Evolutionary conservation across 2,888 invertebrate species (phyloP).

Genomic region (Agrilus mali): DNA sequence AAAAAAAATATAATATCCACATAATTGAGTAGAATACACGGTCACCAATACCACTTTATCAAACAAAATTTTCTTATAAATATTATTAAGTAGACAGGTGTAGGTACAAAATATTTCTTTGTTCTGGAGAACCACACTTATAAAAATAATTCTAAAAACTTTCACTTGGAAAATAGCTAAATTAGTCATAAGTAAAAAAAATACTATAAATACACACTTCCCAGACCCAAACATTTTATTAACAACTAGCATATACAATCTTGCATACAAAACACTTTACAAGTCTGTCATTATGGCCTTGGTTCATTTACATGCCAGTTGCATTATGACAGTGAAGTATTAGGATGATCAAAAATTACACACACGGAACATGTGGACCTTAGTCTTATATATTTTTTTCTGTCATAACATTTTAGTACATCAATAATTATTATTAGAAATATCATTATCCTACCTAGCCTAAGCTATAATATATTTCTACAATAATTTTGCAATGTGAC

Average conservation of each 20-base stretch:
- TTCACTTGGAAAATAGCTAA: no score
- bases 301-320: constrained; percentile 17
- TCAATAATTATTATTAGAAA: constrained; percentile 10
- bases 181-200: neutral
- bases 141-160: no score
- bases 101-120: no score
- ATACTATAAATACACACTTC: constrained; percentile 12
- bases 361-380: constrained; percentile 2
- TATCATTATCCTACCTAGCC: constrained; percentile 14
- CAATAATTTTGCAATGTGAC: constrained; percentile 4
- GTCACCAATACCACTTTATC: no score
- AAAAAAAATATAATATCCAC: no score
- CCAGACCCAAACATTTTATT: constrained; percentile 35
- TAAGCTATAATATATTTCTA: constrained; percentile 10
- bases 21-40: no score
- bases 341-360: constrained; percentile 10
- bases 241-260: constrained; percentile 36
- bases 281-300: constrained; percentile 16
- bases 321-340: constrained; percentile 8
- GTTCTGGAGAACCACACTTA: no score
- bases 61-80: no score
- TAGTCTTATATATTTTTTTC: constrained; percentile 5
- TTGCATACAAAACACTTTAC: constrained; percentile 27
- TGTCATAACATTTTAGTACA: constrained; percentile 4
- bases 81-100: no score